Conservation (phyloP, 2,888 invertebrate species). For the Ophraella communa region DNA sequence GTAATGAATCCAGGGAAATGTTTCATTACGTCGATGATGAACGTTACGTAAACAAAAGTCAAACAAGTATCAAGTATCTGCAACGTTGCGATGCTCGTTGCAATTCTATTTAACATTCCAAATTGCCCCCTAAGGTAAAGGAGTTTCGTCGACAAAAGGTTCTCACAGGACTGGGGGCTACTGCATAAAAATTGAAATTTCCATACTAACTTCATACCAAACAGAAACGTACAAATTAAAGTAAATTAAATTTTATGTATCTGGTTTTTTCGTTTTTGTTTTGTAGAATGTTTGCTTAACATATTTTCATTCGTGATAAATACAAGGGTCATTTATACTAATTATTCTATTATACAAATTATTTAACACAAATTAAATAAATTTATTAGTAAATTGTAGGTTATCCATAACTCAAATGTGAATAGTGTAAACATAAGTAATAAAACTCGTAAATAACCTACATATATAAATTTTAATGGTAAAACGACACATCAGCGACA, state of each 20-base stretch:
- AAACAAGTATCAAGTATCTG: background rate
- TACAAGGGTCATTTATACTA: background rate
- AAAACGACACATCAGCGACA: too few relatives aligned
- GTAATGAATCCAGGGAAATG: too few relatives aligned
- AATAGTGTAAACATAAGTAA: too few relatives aligned
- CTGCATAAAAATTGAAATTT: conserved; percentile 4
- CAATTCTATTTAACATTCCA: background rate
- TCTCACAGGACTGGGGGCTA: conserved; percentile 4
- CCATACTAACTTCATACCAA: conserved; percentile 1
- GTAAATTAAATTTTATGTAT: background rate
- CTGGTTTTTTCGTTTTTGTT: background rate
- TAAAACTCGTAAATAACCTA: too few relatives aligned
- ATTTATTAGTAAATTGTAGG: too few relatives aligned
- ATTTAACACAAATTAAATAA: too few relatives aligned
- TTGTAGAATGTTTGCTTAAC: background rate
- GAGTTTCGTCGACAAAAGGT: conserved; percentile 11
- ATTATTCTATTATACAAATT: too few relatives aligned
- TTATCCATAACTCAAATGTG: too few relatives aligned
- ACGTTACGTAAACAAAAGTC: background rate
- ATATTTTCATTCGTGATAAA: background rate
- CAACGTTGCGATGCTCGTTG: background rate
- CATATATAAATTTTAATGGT: too few relatives aligned
- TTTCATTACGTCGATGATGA: too few relatives aligned
- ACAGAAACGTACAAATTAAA: background rate
- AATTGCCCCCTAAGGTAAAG: conserved; percentile 5